These are phyloP conservation scores for Choristoneura rosaceana DNA, from an alignment of 2,888 invertebrate genomes.

Conservation along the genomic window DNA sequence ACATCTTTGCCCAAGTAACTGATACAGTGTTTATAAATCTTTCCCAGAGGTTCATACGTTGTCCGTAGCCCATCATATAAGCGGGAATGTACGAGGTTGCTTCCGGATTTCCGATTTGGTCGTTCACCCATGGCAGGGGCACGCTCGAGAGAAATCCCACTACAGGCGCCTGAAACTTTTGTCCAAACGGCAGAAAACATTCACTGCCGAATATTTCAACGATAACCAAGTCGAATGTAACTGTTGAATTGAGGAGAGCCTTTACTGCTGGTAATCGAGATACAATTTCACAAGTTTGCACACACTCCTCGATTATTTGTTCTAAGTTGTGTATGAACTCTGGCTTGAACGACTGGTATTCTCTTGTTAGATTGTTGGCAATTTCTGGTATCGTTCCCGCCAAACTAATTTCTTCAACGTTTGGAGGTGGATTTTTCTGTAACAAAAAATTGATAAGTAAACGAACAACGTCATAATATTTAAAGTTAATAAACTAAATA, in stretches of 20 bases:
- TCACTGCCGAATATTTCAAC: slow-evolving; percentile 85
- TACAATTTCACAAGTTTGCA: slow-evolving; percentile 75
- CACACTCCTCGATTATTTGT: slow-evolving; percentile 78
- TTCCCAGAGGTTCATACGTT: slow-evolving; percentile 80
- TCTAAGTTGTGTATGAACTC: slow-evolving; percentile 72
- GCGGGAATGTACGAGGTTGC: slow-evolving; percentile 84
- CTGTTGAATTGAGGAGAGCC: slow-evolving; percentile 68
- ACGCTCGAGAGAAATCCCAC: slow-evolving; percentile 83
- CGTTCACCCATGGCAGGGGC: slow-evolving; percentile 84
- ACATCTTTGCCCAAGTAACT: slow-evolving; percentile 68
- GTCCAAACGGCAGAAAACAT: slow-evolving; percentile 84
- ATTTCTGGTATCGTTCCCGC: slow-evolving; percentile 81
- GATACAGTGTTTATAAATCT: slow-evolving; percentile 77
- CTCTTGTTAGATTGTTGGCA: slow-evolving; percentile 71
- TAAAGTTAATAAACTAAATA: not conserved
- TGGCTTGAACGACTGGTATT: slow-evolving; percentile 69
- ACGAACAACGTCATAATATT: not conserved
- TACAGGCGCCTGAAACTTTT: slow-evolving; percentile 81
- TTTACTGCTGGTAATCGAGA: slow-evolving; percentile 70
- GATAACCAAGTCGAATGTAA: slow-evolving; percentile 73
- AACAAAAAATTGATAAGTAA: slow-evolving; percentile 48
- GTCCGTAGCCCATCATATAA: slow-evolving; percentile 81
- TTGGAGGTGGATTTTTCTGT: slow-evolving; percentile 74
- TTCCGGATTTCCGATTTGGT: slow-evolving; percentile 84
- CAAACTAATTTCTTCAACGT: slow-evolving; percentile 76